Evolutionary conservation across 2,888 invertebrate species (phyloP).

Genomic region (Apoda limacodes): DNA sequence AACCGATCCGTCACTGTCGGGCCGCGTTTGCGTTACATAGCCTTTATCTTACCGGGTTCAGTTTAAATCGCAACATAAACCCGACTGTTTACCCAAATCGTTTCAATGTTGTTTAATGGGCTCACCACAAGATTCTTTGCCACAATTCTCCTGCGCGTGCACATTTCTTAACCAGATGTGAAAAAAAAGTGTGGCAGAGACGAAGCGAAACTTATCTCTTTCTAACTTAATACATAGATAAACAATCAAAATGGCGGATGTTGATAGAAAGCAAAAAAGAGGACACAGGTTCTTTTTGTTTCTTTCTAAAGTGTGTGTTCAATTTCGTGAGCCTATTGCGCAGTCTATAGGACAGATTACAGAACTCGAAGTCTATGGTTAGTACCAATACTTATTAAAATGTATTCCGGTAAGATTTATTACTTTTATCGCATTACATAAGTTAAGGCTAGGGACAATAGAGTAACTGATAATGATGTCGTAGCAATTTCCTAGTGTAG

Average conservation of each 20-base stretch:
- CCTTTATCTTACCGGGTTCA: slow-evolving; percentile 59
- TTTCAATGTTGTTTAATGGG: slow-evolving; percentile 62
- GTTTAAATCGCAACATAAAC: slow-evolving; percentile 63
- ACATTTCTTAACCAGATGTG: background rate
- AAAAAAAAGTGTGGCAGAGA: too few species aligned
- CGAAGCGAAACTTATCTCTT: too few species aligned
- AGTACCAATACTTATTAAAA: too few species aligned
- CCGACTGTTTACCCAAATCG: slow-evolving; percentile 64
- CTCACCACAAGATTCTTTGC: slow-evolving; percentile 22
- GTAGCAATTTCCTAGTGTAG: background rate
- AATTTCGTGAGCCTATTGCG: too few species aligned
- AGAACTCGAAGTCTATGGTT: too few species aligned
- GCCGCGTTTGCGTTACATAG: slow-evolving; percentile 63
- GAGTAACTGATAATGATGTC: slow-evolving; percentile 45
- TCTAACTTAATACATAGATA: too few species aligned
- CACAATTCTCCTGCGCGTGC: background rate
- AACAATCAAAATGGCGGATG: too few species aligned
- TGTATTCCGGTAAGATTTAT: slow-evolving; percentile 53
- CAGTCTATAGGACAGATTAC: too few species aligned
- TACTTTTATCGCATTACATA: slow-evolving; percentile 51
- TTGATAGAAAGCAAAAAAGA: too few species aligned
- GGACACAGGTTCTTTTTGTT: too few species aligned
- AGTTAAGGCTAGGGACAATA: slow-evolving; percentile 43
- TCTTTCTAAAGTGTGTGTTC: too few species aligned
- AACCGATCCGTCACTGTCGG: slow-evolving; percentile 67